Base-by-base conservation (phyloP, 1,140 invertebrate species). In the Goniozus legneri region DNA sequence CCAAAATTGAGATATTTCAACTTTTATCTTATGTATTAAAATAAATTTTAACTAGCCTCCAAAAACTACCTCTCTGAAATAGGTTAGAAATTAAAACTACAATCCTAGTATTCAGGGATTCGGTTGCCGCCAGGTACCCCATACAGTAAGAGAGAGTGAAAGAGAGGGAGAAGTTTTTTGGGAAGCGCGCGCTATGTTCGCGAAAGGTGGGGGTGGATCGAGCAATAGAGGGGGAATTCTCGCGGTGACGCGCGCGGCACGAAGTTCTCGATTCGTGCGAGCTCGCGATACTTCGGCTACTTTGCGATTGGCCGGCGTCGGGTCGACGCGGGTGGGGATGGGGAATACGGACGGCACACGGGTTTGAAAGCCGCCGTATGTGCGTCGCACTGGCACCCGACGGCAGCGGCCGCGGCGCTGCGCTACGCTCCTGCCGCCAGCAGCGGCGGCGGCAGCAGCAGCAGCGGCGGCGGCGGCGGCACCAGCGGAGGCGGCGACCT, bases 331-430 rank as follows among this genome's bases (percentile, higher is more conserved):
- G 15, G 22, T 1, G 8, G 19, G 14, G 16, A 15, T 15, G 18
- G 2, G 35, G 43, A 42, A 54, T 57, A 27, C 4, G 24, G 24
- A 4, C 10, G 4, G 24, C 24, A 27, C 24, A 10, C 24, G 24
- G 24, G 24, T 4, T 4, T 27, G n/a, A n/a, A n/a, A n/a, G n/a
- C n/a, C n/a, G 49, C 60, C 62, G 65, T 60, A 62, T 60, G 54
- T 55, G 57, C 54, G 58, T 34, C 45, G 44, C 48, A 50, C 56
- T 41, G 37, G 31, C 47, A 54, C 59, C 41, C 45, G 50, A 44
- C 52, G 33, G 52, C 38, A 36, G 44, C 49, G 32, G 38, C 43
- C 32, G 27, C 47, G 33, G 30, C 24, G 27, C 20, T 14, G 19
- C n/a, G 36, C 27, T 8, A 22, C 52, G 40, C 24, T 45, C 27